Conservation (phyloP, 1,140 invertebrate genomes). For the Sitobion miscanthi region DNA sequence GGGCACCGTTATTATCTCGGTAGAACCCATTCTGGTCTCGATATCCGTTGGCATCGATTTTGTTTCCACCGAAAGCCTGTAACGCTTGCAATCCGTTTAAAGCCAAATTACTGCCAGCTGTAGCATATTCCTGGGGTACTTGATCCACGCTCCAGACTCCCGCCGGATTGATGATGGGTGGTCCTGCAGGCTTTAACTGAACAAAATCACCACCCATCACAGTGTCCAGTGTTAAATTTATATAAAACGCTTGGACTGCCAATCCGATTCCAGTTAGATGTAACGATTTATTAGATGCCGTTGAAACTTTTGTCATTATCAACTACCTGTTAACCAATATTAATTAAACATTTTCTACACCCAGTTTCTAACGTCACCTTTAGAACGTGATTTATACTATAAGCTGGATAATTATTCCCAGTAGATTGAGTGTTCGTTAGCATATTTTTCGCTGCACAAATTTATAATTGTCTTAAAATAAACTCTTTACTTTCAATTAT, state of each 20-base stretch:
- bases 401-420: not conserved
- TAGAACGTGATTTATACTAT: slow-evolving; percentile 11
- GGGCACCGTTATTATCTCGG: slow-evolving; percentile 57
- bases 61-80: slow-evolving; percentile 52
- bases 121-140: slow-evolving; percentile 34
- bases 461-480: not conserved
- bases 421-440: not conserved
- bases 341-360: not conserved
- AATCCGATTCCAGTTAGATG: slow-evolving; percentile 59
- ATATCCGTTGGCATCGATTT: slow-evolving; percentile 57
- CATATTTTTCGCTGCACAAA: not conserved
- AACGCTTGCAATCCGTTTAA: slow-evolving; percentile 56
- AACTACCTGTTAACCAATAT: slow-evolving; percentile 12
- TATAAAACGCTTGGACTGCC: slow-evolving; percentile 59
- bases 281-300: slow-evolving; percentile 57
- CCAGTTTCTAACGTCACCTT: not conserved
- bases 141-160: slow-evolving; percentile 58
- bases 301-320: slow-evolving; percentile 55
- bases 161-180: slow-evolving; percentile 57
- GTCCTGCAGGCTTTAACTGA: slow-evolving; percentile 57
- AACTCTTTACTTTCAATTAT: not conserved
- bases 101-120: slow-evolving; percentile 54
- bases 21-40: slow-evolving; percentile 59
- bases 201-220: slow-evolving; percentile 58
- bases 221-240: slow-evolving; percentile 58